Evolutionary conservation across 2,113 vertebrate species (phyloP).

Genomic region (Deroptyus accipitrinus): DNA sequence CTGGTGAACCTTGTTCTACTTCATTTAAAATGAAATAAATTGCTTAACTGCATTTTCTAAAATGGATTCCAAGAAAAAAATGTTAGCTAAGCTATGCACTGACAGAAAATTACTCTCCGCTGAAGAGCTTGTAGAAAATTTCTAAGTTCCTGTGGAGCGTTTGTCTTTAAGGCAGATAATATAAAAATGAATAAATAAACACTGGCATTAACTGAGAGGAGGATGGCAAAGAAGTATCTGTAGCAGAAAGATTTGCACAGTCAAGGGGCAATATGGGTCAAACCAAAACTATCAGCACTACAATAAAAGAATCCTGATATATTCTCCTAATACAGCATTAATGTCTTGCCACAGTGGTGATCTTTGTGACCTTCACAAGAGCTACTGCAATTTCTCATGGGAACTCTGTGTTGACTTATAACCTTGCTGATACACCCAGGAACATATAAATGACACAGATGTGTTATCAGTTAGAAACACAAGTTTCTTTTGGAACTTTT

Average conservation of each 20-base stretch:
- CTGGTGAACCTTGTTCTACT: neutral
- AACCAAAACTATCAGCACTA: neutral
- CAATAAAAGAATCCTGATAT: neutral
- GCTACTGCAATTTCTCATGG: neutral
- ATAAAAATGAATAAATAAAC: conserved; percentile 1
- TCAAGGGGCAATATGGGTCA: neutral
- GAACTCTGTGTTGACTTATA: neutral
- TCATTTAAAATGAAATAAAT: neutral
- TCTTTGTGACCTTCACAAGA: neutral
- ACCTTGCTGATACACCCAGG: neutral
- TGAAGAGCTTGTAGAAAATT: neutral
- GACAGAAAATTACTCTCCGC: neutral
- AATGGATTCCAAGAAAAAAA: neutral
- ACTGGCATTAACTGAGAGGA: neutral
- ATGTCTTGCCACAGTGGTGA: neutral
- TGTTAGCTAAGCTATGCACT: neutral
- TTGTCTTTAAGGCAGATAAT: neutral
- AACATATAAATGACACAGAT: neutral
- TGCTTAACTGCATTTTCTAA: neutral
- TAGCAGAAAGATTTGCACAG: neutral
- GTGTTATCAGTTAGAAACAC: neutral
- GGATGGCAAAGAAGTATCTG: neutral
- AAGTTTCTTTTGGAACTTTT: neutral
- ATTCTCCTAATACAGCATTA: neutral
- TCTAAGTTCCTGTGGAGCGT: neutral